Evolutionary conservation across 2,113 vertebrate genomes (phyloP), one percentile per base, ranked within the genome.

Genomic region (Boulengerochromis microlepis): DNA sequence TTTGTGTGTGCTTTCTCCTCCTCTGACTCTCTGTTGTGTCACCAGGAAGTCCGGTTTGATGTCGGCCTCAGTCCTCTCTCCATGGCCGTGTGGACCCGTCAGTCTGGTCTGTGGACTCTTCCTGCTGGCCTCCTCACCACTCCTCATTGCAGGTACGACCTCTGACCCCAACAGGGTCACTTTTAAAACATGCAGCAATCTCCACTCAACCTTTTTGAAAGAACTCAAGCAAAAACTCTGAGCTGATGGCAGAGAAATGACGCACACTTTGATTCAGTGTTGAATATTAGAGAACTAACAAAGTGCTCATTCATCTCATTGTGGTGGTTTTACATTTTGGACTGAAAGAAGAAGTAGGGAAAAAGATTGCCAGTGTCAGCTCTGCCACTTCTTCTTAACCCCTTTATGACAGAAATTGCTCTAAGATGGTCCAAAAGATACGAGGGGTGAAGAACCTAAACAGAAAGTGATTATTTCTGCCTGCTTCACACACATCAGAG

Each of bases 11-110:
- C 9, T 52, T 74, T 45, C 61, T 38, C 50, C 35, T n/a, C 54
- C 24, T 38, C 53, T 91, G 40, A 90, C 86, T 45, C 50, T 88
- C 26, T 87, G 26, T 80, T 85, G 15, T 89, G 12, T 90, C 83
- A 3, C 10, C 42, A 96, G 94, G 94, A 94, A 88, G 56, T 78
- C 91, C 26, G 87, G 88, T 89, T 95, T 96, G 87, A 96, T 97
- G 96, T 97, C 96, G 86, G 53, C 85, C n/a, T 88, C 84, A 10
- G 82, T 83, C 80, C 80, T 35, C 66, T 26, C 15, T 86, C 83
- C 94, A 10, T 90, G 91, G 94, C 87, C 69, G 35, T 94, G 93
- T 91, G 91, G 94, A 86, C 91, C 42, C n/a, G 1, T 90, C 91
- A 45, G 83, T 61, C 83, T 96, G 88, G 81, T 90, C 53, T 94